Conservation (phyloP, 2,797 vertebrate genomes). For the Champsocephalus gunnari region DNA sequence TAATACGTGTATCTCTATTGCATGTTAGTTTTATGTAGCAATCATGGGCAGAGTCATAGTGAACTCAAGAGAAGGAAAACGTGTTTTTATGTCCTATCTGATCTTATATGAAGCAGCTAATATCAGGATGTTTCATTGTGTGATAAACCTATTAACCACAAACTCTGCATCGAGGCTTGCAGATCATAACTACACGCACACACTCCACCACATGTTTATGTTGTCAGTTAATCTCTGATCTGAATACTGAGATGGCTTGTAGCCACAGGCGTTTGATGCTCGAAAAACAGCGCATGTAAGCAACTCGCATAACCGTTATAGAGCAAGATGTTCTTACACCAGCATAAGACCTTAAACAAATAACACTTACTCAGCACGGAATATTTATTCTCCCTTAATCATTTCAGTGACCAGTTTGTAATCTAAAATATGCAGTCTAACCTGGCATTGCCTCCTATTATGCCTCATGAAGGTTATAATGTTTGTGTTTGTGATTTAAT, state of each 20-base stretch:
- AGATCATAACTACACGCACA: slow-evolving; percentile 38
- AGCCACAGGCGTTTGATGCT: slow-evolving; percentile 22
- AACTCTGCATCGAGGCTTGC: slow-evolving; percentile 22
- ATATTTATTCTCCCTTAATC: background rate
- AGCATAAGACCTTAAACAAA: slow-evolving; percentile 33
- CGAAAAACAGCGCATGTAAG: background rate
- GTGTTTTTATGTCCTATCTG: background rate
- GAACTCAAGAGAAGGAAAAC: background rate
- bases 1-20: background rate
- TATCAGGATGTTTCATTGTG: slow-evolving; percentile 17
- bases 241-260: background rate
- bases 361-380: slow-evolving; percentile 33
- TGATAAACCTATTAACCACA: slow-evolving; percentile 55
- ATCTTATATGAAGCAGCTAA: slow-evolving; percentile 8
- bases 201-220: background rate
- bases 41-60: background rate
- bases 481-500: background rate
- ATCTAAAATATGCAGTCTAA: background rate
- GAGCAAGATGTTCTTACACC: slow-evolving; percentile 11
- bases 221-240: slow-evolving; percentile 24
- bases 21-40: background rate
- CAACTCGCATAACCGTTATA: background rate
- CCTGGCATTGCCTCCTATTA: background rate
- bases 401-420: background rate
- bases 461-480: background rate